Evolutionary conservation across 2,113 vertebrate genomes (phyloP).

Genomic region (Tragulus kanchil): DNA sequence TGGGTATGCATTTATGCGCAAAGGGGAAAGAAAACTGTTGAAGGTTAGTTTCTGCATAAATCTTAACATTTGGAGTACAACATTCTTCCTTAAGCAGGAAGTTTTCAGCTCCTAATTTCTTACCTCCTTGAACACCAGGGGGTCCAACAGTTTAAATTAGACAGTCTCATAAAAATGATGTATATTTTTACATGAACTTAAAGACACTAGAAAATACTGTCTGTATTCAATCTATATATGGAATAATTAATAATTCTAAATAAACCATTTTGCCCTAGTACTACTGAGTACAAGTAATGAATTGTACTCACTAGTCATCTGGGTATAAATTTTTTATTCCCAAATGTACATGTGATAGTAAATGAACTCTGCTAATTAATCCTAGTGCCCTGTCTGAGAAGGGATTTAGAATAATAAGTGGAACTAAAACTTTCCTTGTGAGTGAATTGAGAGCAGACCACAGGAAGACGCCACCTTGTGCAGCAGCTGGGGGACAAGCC

Average conservation of each 20-base stretch:
- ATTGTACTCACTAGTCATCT: background rate
- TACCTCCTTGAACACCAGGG: background rate
- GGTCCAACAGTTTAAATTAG: background rate
- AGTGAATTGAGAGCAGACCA: background rate
- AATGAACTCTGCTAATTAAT: conserved; percentile 47
- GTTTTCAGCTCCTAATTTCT: background rate
- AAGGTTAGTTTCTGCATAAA: background rate
- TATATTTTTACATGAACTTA: background rate
- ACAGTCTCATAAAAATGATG: background rate
- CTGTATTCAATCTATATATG: background rate
- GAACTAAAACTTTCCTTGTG: conserved; percentile 37
- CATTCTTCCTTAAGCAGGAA: background rate
- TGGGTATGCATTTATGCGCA: background rate
- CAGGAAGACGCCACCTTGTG: background rate
- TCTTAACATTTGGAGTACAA: background rate
- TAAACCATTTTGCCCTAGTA: background rate
- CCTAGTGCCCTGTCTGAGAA: background rate
- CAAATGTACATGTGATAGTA: background rate
- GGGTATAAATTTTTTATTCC: conserved; percentile 51
- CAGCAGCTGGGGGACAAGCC: background rate
- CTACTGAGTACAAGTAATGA: background rate
- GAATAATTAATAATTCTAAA: conserved; percentile 8
- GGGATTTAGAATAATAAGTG: conserved; percentile 24
- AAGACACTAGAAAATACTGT: conserved; percentile 1
- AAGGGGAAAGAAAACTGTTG: conserved; percentile 39